Base-by-base conservation (phyloP, 1,140 invertebrate genomes). In the Aphaenogaster floridana region DNA sequence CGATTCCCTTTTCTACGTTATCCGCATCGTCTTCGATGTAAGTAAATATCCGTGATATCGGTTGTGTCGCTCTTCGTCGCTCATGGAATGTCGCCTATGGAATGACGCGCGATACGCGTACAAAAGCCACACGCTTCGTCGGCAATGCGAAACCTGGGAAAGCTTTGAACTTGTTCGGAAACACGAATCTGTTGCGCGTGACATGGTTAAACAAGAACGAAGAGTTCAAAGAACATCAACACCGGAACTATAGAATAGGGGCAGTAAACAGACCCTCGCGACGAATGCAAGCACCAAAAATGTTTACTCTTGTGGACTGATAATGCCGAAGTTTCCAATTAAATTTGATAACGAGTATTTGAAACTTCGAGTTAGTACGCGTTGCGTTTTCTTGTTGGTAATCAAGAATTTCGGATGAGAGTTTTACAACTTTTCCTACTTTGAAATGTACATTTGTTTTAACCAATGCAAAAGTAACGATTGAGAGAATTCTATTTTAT, bases 91-190 rank as follows among this genome's bases (percentile, higher is more conserved):
- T 72, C 50, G 39, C 48, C n/a, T 13, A 28, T 48, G 21, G 66
- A 69, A 50, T 9, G 50, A 36, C 48, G n/a, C 59, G 36, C 42
- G 52, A 13, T 28, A 80, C 69, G 17, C 68, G 39, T 74, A 83
- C 69, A 71, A 83, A 83, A 45, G 80, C 68, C 52, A 28, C 54
- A 81, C 17, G 50, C 45, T 59, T 77, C 68, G 54, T 71, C 61
- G 42, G 52, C n/a, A 64, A 57, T 45, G 39, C 54, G 74, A 86
- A 77, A 85, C 68, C 52, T 45, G 13, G 50, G 11, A 48, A 28
- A 52, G 69, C 71, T 88, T 88, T 78, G 86, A 85, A 77, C 52
- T 69, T 54, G 61, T 84, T 74, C 68, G 45, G 68, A 83, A 74
- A 57, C 21, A 54, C 68, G 52, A 83, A 72, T 68, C 71, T 69